A percentile compares a stretch with the other conserved stretches of the same genome.
These are phyloP conservation scores for Chymomyza fuscimana DNA, from an alignment of 2,888 invertebrate species.

Conservation along the genomic window DNA sequence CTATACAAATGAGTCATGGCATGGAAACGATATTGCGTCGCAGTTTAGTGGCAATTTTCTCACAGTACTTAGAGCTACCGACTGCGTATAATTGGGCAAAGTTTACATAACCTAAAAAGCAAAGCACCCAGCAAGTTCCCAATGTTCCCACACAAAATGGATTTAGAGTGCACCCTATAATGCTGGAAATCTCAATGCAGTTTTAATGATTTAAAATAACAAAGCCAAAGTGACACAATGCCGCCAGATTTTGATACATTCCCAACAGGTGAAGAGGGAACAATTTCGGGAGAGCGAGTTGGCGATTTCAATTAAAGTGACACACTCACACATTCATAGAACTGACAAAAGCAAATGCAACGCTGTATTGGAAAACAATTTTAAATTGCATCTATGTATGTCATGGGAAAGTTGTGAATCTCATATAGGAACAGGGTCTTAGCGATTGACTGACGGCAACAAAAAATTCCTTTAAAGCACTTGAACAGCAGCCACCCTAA, in stretches of 20 bases:
- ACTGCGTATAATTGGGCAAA: slow-evolving; percentile 45
- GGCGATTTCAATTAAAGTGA: slow-evolving; percentile 69
- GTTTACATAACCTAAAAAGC: slow-evolving; percentile 66
- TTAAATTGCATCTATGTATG: slow-evolving; percentile 54
- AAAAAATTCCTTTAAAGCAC: slow-evolving; percentile 51
- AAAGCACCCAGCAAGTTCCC: slow-evolving; percentile 42
- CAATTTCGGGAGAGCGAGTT: slow-evolving; percentile 17
- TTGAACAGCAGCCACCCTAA: slow-evolving; percentile 59
- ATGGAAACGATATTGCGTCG: slow-evolving; percentile 36
- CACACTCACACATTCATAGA: slow-evolving; percentile 49
- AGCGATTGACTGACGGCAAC: too few species aligned
- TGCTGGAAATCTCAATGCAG: slow-evolving; percentile 42
- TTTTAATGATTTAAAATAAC: slow-evolving; percentile 70
- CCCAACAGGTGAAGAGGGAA: slow-evolving; percentile 57
- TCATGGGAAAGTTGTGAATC: slow-evolving; percentile 58
- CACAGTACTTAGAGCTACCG: slow-evolving; percentile 62
- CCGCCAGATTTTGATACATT: slow-evolving; percentile 55
- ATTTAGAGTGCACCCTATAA: slow-evolving; percentile 16
- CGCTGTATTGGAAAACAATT: slow-evolving; percentile 63
- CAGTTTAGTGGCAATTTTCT: slow-evolving; percentile 55
- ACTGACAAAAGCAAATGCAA: slow-evolving; percentile 50
- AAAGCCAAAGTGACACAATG: slow-evolving; percentile 27
- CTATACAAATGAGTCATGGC: slow-evolving; percentile 59
- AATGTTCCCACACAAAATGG: slow-evolving; percentile 59
- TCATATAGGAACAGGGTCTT: neutral